Conservation (phyloP, 2,797 vertebrate species). For the Leuciscus waleckii region DNA sequence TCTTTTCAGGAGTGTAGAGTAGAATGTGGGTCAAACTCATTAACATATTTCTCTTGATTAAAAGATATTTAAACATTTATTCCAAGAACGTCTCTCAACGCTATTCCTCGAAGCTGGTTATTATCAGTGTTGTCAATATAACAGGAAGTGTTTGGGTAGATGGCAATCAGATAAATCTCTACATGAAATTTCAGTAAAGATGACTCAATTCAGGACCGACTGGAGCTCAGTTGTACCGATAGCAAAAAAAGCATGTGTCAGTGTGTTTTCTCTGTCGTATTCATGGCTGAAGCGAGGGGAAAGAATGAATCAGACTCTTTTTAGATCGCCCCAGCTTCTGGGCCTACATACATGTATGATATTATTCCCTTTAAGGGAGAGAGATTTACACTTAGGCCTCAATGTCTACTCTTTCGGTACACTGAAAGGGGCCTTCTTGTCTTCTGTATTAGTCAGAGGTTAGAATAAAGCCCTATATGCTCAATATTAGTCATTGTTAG, state of each 20-base stretch:
- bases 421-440: constrained; percentile 45
- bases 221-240: background rate
- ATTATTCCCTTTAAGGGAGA: constrained; percentile 53
- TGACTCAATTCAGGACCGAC: constrained; percentile 52
- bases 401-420: constrained; percentile 51
- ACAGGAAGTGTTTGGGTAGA: constrained; percentile 59
- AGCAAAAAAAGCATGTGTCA: background rate
- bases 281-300: constrained; percentile 17
- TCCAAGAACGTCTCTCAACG: constrained; percentile 56
- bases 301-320: constrained; percentile 42
- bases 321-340: constrained; percentile 51
- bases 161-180: constrained; percentile 44
- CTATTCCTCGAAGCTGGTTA: constrained; percentile 54
- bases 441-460: constrained; percentile 61
- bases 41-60: background rate
- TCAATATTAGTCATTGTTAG: constrained; percentile 81
- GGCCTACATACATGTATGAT: constrained; percentile 49
- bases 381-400: constrained; percentile 44
- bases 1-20: too few relatives aligned
- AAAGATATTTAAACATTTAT: constrained; percentile 52
- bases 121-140: constrained; percentile 58
- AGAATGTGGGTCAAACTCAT: background rate
- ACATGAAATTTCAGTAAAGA: constrained; percentile 56
- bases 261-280: constrained; percentile 5
- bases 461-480: constrained; percentile 70